Evolutionary conservation across 2,888 invertebrate species (phyloP).

Genomic region (Cataglyphis albicans): DNA sequence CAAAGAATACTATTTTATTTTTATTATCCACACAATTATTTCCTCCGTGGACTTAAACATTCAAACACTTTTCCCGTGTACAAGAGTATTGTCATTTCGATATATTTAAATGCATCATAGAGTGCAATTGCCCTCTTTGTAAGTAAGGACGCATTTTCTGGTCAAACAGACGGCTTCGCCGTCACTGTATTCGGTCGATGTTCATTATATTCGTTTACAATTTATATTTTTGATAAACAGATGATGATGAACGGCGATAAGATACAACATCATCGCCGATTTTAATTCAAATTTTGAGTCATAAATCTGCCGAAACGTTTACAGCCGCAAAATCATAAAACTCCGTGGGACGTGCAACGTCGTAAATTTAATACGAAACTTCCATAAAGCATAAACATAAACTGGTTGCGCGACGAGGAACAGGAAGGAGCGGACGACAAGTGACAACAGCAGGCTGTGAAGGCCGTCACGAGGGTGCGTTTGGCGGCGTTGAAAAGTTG

Average conservation of each 20-base stretch:
- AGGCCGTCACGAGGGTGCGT: conserved; percentile 45
- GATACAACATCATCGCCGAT: conserved; percentile 58
- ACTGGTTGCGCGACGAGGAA: conserved; percentile 51
- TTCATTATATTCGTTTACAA: conserved; percentile 34
- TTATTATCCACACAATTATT: conserved; percentile 32
- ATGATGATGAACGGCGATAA: conserved; percentile 14
- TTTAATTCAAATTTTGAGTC: conserved; percentile 79
- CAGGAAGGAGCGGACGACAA: conserved; percentile 64
- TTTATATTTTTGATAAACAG: conserved; percentile 58
- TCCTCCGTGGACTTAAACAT: not conserved
- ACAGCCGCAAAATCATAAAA: conserved; percentile 80
- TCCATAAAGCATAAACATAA: conserved; percentile 82
- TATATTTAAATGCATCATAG: conserved; percentile 55
- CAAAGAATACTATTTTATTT: conserved; percentile 42
- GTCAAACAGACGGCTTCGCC: conserved; percentile 31
- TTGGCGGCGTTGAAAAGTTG: conserved; percentile 69
- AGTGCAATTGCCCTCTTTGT: conserved; percentile 51
- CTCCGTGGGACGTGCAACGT: conserved; percentile 69
- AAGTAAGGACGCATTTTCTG: conserved; percentile 49
- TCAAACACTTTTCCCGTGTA: not conserved
- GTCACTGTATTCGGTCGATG: conserved; percentile 17
- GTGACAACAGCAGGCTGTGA: conserved; percentile 74
- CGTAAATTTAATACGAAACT: conserved; percentile 84
- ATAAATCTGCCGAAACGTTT: conserved; percentile 78
- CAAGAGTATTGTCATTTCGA: conserved; percentile 12